Base-by-base conservation (phyloP, 2,888 invertebrate genomes). In the Scaptomyza polygonia region DNA sequence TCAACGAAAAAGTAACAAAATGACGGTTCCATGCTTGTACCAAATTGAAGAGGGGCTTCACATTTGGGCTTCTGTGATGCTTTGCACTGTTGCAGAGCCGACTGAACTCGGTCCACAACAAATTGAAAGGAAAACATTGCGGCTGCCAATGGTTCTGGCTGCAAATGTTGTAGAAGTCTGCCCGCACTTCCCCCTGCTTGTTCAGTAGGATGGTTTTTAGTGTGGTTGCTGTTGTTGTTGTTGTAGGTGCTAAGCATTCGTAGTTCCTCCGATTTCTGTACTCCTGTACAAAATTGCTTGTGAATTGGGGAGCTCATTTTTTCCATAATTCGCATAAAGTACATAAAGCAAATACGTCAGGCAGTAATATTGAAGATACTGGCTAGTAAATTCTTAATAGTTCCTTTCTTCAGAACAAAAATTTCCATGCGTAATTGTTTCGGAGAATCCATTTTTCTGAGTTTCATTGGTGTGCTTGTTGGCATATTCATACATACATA, bases 281-380 rank as follows among this genome's bases (percentile, higher is more conserved):
- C 44, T 44, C 77, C 45, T n/a, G 30, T 30, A 48, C 32, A 21
- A 65, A 54, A 84, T 16, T 81, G 81, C 51, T 75, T 73, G 62
- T 76, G 79, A 16, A 87, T 76, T 32, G 87, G 79, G 8, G 83
- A 72, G 40, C 76, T 87, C 87, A 84, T 85, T 52, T 62, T 72
- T 42, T 59, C 64, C 45, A 85, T 62, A 62, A 72, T 53, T 51
- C 66, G 79, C 39, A 32, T n/a, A 32, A 85, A 55, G 34, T 70
- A 62, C 64, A 48, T 72, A 66, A 51, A 82, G 61, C 52, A 85
- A 59, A 64, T 56, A 72, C 18, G 68, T 82, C 73, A 68, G 74
- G 69, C 79, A 82, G 59, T 65, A 76, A 63, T 56, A 48, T 76
- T 39, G 61, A 72, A 43, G 74, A 66, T 62, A 67, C 70, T 61